Base-by-base conservation (phyloP, 1,140 invertebrate species). In the Bombus picipes region DNA sequence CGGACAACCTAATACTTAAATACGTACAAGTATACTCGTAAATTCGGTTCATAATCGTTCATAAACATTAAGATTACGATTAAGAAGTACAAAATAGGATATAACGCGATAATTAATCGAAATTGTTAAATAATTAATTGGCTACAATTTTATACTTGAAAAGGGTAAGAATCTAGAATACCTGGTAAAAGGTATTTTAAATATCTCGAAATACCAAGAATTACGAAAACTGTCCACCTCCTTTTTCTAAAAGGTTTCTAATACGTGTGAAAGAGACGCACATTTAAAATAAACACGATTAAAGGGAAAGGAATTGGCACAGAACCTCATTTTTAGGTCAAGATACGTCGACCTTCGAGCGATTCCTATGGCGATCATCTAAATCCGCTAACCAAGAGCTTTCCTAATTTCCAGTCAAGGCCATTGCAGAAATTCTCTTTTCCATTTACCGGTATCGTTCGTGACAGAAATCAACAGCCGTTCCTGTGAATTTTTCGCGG, bases 401-500 rank as follows among this genome's bases (percentile, higher is more conserved):
- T 28, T 37, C 13, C 47, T 75, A 76, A 75, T 84, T 88, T 76
- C 73, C 39, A n/a, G n/a, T 85, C 74, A 78, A 89, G 77, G 77
- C 32, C 57, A 34, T 6, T 39, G 13, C 1, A 68, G 32, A 59
- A 76, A n/a, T 59, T 68, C 22, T 41, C n/a, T 18, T 41, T 22
- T 3, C 3, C 8, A 13, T 41, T 25, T 74, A 62, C 1, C n/a
- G 25, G 59, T 8, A 65, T 74, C 22, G 71, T 43, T 22, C 41
- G 13, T 13, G 22, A 32, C 4, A 32, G 73, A 32, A 62, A 66
- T 39, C 43, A 57, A 28, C 59, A 37, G 12, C 57, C 22, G n/a
- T 5, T 9, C 3, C 13, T 15, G 74, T 10, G 81, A 70, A 41
- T 70, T 57, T 47, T 78, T 78, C 43, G 65, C 75, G 37, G 12